Evolutionary conservation across 37 sponge, comb jelly and placozoan genomes (phyloP).

Genomic region (Beroe forskalii): DNA sequence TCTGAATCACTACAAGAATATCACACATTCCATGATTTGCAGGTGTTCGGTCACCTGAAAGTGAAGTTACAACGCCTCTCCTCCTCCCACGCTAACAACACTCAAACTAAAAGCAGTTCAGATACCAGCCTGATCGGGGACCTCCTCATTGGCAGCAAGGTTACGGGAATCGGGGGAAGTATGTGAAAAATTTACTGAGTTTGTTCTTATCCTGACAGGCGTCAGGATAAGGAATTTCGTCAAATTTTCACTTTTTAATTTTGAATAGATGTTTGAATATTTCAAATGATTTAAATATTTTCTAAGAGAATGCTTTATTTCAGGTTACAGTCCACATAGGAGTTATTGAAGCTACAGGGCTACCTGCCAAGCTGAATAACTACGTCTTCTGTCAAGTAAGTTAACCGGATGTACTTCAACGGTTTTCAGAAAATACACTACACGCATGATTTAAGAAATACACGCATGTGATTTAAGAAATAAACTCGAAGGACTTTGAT

Average conservation of each 20-base stretch:
- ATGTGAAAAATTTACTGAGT: too few species aligned
- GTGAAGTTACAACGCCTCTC: constrained; percentile 42
- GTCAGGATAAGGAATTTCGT: too few species aligned
- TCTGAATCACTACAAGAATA: too few species aligned
- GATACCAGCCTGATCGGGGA: background rate
- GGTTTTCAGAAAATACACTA: background rate
- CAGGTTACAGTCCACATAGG: constrained; percentile 47
- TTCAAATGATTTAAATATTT: too few species aligned
- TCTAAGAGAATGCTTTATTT: too few species aligned
- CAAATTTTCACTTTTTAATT: too few species aligned
- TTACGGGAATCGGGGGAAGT: too few species aligned
- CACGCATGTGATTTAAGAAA: too few species aligned
- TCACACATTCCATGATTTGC: too few species aligned
- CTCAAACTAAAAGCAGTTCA: background rate
- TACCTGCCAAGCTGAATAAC: constrained; percentile 26
- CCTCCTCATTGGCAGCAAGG: constrained; percentile 14
- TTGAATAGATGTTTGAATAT: too few species aligned
- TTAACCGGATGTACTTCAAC: background rate
- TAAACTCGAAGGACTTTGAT: too few species aligned
- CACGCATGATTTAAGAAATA: background rate
- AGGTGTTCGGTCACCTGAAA: constrained; percentile 46
- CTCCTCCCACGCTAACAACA: constrained; percentile 29
- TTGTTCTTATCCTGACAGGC: too few species aligned
- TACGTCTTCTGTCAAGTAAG: constrained; percentile 40
- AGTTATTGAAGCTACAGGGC: constrained; percentile 28